Base-by-base conservation (phyloP, 2,888 invertebrate genomes). In the Leucania comma region DNA sequence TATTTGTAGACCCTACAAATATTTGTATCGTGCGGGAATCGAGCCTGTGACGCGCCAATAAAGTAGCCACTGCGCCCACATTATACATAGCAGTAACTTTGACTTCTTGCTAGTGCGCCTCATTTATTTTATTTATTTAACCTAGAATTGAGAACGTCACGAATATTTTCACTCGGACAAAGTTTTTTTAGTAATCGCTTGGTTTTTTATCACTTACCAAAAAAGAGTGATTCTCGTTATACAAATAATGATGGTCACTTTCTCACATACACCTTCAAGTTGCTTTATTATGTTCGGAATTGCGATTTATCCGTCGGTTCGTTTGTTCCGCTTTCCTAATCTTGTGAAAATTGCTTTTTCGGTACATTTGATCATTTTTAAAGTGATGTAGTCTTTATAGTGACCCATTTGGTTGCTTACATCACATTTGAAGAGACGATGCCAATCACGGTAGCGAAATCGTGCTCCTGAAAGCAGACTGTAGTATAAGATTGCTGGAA, bases 261-360 rank as follows among this genome's bases (percentile, higher is more conserved):
- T 83, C 83, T 72, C 77, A 81, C 68, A 70, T 72, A 69, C 14
- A 69, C 32, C 26, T 26, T 42, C 53, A 32, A 57, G 61, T 56
- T 57, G 66, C 63, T 69, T 68, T 81, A 79, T 86, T 80, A 82
- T 88, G 82, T 80, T 78, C 75, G 74, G 86, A 86, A 86, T 85
- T 81, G 81, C 70, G 77, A 84, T 86, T 84, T 78, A 83, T 83
- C 82, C 62, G 87, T 82, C 83, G 83, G 82, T 84, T 88, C 82
- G 83, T 87, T 87, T 87, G 92, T 92, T 92, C 91, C 93, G 92
- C 93, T 93, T 93, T 93, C 90, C 89, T 91, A 87, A 86, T 85
- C 88, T 86, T 72, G 85, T 87, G 83, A 85, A 86, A 86, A 86
- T 87, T 72, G 80, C 83, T 86, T 76, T 85, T 81, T 82, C 77